phyloP scores from a whole-genome alignment of 1,140 invertebrate species.

The Drosophila equinoxialis region DNA sequence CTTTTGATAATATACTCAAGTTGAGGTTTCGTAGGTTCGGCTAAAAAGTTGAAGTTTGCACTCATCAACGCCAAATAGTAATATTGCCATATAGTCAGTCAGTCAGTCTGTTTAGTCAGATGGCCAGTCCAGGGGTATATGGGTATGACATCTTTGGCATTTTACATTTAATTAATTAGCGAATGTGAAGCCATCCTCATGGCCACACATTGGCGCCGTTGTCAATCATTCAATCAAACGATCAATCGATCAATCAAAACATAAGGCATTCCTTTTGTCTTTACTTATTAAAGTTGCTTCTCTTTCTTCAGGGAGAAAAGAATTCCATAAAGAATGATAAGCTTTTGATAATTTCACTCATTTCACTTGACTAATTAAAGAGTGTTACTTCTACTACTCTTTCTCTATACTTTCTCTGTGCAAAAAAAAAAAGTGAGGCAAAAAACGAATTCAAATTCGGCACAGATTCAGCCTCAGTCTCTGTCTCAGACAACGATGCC shows the following conservation, averaged over 20 bases:
- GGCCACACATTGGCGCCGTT: constrained; percentile 73
- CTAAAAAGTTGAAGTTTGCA: background rate
- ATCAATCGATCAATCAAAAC: constrained; percentile 60
- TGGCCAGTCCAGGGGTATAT: background rate
- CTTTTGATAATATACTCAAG: constrained; percentile 46
- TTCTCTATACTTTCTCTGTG: constrained; percentile 40
- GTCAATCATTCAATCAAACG: constrained; percentile 79
- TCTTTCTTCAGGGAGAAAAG: constrained; percentile 72
- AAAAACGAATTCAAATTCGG: constrained; percentile 38
- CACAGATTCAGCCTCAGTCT: constrained; percentile 20
- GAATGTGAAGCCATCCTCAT: constrained; percentile 58
- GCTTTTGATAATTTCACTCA: background rate
- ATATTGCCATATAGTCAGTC: constrained; percentile 22
- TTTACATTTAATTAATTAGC: constrained; percentile 74
- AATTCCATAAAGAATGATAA: constrained; percentile 58
- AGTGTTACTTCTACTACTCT: constrained; percentile 26
- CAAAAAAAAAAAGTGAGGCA: constrained; percentile 17
- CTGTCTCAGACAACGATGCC: background rate
- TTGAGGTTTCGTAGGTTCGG: constrained; percentile 16
- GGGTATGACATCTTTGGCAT: constrained; percentile 59
- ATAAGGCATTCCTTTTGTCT: constrained; percentile 51
- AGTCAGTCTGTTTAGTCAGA: too few relatives aligned
- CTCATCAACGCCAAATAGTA: constrained; percentile 20
- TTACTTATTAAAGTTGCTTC: constrained; percentile 17
- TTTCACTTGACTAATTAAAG: too few relatives aligned